These are phyloP conservation scores for Aplocera efformata DNA, from an alignment of 2,888 invertebrate genomes.

Conservation along the genomic window DNA sequence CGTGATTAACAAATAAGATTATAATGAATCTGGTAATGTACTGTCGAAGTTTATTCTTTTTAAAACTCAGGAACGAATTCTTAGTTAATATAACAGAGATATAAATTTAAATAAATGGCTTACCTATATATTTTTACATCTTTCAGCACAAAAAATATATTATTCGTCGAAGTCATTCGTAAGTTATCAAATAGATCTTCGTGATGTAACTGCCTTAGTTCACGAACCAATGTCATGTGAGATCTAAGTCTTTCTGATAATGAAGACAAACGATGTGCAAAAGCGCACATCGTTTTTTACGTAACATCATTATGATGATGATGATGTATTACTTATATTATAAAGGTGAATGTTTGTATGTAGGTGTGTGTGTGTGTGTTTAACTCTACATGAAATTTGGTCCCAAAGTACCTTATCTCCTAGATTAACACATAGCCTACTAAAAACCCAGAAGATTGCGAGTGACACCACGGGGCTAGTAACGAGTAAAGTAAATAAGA, in stretches of 20 bases:
- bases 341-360: no score
- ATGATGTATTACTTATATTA: no score
- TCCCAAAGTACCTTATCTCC: no score
- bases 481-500: no score
- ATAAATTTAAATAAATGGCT: neutral
- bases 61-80: no score
- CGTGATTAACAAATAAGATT: conserved; percentile 4
- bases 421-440: no score
- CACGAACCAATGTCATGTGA: conserved; percentile 3
- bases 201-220: conserved; percentile 3
- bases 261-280: conserved; percentile 6
- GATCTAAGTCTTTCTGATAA: conserved; percentile 9
- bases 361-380: no score
- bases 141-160: conserved; percentile 2
- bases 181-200: conserved; percentile 10
- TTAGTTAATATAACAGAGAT: neutral
- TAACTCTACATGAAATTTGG: no score
- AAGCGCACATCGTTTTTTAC: conserved; percentile 11
- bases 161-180: conserved; percentile 4
- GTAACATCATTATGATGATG: conserved; percentile 1
- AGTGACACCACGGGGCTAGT: no score
- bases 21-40: neutral
- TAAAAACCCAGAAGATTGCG: no score
- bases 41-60: no score
- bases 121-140: conserved; percentile 6